Evolutionary conservation across 2,797 vertebrate genomes (phyloP).

Genomic region (Myotis findleyi): DNA sequence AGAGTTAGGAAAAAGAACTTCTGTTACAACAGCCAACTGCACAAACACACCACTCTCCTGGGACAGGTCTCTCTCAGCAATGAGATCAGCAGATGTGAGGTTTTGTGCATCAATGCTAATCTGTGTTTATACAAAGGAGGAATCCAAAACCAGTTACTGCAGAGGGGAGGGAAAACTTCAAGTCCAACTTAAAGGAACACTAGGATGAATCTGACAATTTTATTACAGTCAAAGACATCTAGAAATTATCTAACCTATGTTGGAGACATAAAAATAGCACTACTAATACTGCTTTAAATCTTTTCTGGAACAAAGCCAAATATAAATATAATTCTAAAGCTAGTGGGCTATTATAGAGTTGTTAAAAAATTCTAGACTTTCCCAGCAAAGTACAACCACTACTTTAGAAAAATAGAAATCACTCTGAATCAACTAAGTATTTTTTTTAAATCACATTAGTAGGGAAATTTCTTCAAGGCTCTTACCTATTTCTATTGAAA

Average conservation of each 20-base stretch:
- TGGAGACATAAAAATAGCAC: slow-evolving; percentile 56
- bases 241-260: slow-evolving; percentile 56
- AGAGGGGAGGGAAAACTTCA: slow-evolving; percentile 19
- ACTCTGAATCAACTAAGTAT: slow-evolving; percentile 40
- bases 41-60: slow-evolving; percentile 65
- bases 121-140: slow-evolving; percentile 45
- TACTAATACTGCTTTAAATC: slow-evolving; percentile 58
- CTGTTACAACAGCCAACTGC: slow-evolving; percentile 64
- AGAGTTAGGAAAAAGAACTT: slow-evolving; percentile 48
- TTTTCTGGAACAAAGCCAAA: slow-evolving; percentile 64
- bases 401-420: slow-evolving; percentile 64
- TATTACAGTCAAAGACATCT: slow-evolving; percentile 65
- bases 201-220: slow-evolving; percentile 61
- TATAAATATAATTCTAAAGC: slow-evolving; percentile 51
- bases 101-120: slow-evolving; percentile 51
- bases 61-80: slow-evolving; percentile 64
- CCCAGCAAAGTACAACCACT: slow-evolving; percentile 37
- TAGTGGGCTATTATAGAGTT: slow-evolving; percentile 43
- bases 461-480: slow-evolving; percentile 45
- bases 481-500: slow-evolving; percentile 38
- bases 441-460: neutral
- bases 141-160: slow-evolving; percentile 51
- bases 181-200: slow-evolving; percentile 59
- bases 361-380: slow-evolving; percentile 50
- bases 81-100: slow-evolving; percentile 64